These are phyloP conservation scores for Ophion costatus DNA, from an alignment of 2,888 invertebrate genomes.

Conservation along the genomic window DNA sequence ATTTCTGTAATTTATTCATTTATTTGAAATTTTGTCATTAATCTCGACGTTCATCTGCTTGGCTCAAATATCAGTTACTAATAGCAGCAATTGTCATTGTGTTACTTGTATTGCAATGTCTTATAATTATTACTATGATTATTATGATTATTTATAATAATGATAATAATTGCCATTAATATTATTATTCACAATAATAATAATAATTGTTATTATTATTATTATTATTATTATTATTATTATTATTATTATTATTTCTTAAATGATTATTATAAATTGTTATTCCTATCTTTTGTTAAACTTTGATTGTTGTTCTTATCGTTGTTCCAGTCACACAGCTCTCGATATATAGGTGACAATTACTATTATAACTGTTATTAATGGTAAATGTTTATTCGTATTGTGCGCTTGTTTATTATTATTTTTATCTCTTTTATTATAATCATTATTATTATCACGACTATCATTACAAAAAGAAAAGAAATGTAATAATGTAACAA, in stretches of 20 bases:
- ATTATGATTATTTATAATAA: neutral
- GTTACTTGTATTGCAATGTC: neutral
- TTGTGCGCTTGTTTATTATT: neutral
- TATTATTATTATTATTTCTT: no score
- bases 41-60: no score
- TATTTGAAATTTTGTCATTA: no score
- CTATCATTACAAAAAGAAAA: conserved; percentile 36
- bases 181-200: neutral
- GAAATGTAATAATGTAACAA: conserved; percentile 62
- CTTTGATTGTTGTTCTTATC: neutral
- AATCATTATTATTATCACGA: conserved; percentile 42
- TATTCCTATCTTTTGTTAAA: no score
- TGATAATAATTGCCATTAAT: neutral
- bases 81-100: neutral
- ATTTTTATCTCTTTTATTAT: neutral
- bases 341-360: no score
- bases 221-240: neutral
- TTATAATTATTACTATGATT: neutral
- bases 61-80: no score
- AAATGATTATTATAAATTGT: no score
- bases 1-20: no score
- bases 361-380: neutral
- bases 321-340: neutral
- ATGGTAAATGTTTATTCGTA: neutral
- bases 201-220: neutral